Evolutionary conservation across 1,140 invertebrate species (phyloP), one percentile per base, ranked within the genome.

Genomic region (Pseudomyrmex dendroicus): DNA sequence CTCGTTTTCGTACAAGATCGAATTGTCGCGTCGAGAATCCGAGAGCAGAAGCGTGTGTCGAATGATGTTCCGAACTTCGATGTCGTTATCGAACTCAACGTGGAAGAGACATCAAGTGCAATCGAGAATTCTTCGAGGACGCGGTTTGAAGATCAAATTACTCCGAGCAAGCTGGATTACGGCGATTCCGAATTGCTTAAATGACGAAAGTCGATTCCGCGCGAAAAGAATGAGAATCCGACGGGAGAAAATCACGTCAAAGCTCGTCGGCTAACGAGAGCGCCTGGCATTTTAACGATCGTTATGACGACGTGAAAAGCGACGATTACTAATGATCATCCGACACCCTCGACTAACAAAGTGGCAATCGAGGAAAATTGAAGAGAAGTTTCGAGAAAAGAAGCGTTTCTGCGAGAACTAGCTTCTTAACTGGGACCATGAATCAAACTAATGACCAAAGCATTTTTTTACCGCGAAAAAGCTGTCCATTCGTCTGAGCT

Each of bases 91-190:
- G 57, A 20, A 22, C 35, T 5, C 20, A 0, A 73, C 20, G 57
- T 74, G 57, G 44, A 73, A 73, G 5, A 73, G 72, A 73, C 72
- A 22, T 73, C 72, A 15, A 73, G 57, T 62, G 44, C 44, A 48
- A 20, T 62, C 25, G 46, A 50, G 17, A 73, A 48, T 62, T 52
- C 25, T 66, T 73, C n/a, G 44, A 82, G 20, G 46, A 17, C 54
- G n/a, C 44, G 46, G 50, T 22, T 52, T 12, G 5, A 56, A 57
- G 35, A 44, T 13, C 59, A 50, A 52, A 35, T 35, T 35, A 35
- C 35, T 35, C n/a, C 61, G 25, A 15, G 10, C 13, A 8, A 46
- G 22, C 15, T 13, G 25, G 35, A 85, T 84, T 57, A 84, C 46
- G 52, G 25, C 15, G 13, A 52, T 64, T 35, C 12, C 50, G 35